Conservation (phyloP, 1,140 invertebrate species). For the Samia ricini region DNA sequence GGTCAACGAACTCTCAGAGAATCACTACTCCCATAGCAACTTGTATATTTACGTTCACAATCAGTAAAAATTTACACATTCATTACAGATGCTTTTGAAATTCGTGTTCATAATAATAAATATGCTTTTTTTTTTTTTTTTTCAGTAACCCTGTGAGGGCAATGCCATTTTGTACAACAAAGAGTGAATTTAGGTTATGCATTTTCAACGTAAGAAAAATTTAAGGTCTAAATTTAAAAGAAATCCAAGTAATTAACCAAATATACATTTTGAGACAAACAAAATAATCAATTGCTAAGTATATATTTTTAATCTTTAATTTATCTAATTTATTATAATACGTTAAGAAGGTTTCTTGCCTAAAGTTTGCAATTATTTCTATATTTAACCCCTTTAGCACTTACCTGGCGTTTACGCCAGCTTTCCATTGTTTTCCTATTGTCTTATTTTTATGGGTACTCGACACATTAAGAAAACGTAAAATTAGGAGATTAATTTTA, state of each 20-base stretch:
- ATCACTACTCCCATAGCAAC: slow-evolving; percentile 33
- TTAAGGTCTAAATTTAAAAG: slow-evolving; percentile 33
- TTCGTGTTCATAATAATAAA: slow-evolving; percentile 53
- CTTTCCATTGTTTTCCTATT: too few relatives aligned
- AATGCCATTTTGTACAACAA: slow-evolving; percentile 56
- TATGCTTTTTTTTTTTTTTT: slow-evolving; percentile 43
- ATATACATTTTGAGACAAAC: neutral
- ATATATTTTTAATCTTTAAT: neutral
- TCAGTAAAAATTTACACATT: slow-evolving; percentile 65
- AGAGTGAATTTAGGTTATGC: slow-evolving; percentile 58
- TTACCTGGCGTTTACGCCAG: too few relatives aligned
- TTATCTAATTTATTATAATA: neutral
- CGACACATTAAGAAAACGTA: too few relatives aligned
- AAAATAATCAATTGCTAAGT: neutral
- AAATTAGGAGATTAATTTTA: neutral
- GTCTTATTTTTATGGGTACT: too few relatives aligned
- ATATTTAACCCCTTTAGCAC: too few relatives aligned
- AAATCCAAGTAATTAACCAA: slow-evolving; percentile 39
- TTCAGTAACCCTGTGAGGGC: slow-evolving; percentile 53
- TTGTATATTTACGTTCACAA: slow-evolving; percentile 55
- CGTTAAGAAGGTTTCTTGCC: neutral
- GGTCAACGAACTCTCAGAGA: slow-evolving; percentile 44
- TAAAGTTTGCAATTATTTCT: neutral
- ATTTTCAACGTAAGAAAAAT: slow-evolving; percentile 52
- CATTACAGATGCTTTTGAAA: slow-evolving; percentile 40